Percentiles rank a stretch among this genome's conserved stretches.
Conservation (phyloP, 2,113 vertebrate genomes). For the Lampris megalopsis region DNA sequence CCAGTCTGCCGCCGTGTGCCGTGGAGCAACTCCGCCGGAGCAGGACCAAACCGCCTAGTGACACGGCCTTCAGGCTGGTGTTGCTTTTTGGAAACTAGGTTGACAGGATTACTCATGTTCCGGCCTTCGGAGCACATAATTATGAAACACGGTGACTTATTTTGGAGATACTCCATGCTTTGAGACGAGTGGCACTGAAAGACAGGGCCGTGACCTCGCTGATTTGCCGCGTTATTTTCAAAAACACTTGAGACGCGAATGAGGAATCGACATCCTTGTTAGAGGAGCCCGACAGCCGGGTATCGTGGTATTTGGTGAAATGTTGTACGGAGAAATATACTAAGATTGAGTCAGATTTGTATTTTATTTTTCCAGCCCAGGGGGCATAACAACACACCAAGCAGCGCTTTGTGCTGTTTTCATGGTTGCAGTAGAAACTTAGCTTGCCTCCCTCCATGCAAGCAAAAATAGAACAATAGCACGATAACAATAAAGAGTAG, state of each 20-base stretch:
- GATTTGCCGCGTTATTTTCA: slow-evolving; percentile 27
- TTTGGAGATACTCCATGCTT: slow-evolving; percentile 25
- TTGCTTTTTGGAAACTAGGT: slow-evolving; percentile 62
- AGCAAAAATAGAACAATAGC: slow-evolving; percentile 55
- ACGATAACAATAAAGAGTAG: slow-evolving; percentile 36
- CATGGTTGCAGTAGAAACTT: slow-evolving; percentile 51
- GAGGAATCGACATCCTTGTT: slow-evolving; percentile 35
- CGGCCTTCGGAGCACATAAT: slow-evolving; percentile 49
- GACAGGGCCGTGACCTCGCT: slow-evolving; percentile 3
- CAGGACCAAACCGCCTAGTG: slow-evolving; percentile 25
- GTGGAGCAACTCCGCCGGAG: slow-evolving; percentile 36
- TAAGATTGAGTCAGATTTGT: slow-evolving; percentile 57
- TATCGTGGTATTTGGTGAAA: slow-evolving; percentile 38
- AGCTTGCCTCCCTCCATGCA: slow-evolving; percentile 44
- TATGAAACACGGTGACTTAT: slow-evolving; percentile 44
- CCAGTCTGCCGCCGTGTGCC: slow-evolving; percentile 16
- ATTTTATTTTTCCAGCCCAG: slow-evolving; percentile 24
- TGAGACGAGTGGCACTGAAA: slow-evolving; percentile 5
- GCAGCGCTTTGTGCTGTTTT: slow-evolving; percentile 51
- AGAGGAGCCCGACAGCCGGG: slow-evolving; percentile 5
- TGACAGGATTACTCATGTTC: slow-evolving; percentile 57
- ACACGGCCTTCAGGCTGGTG: slow-evolving; percentile 49
- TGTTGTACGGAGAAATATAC: slow-evolving; percentile 45
- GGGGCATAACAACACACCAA: slow-evolving; percentile 58
- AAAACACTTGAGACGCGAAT: slow-evolving; percentile 7